Base-by-base conservation (phyloP, 2,888 invertebrate genomes). In the Agriotes lineatus region DNA sequence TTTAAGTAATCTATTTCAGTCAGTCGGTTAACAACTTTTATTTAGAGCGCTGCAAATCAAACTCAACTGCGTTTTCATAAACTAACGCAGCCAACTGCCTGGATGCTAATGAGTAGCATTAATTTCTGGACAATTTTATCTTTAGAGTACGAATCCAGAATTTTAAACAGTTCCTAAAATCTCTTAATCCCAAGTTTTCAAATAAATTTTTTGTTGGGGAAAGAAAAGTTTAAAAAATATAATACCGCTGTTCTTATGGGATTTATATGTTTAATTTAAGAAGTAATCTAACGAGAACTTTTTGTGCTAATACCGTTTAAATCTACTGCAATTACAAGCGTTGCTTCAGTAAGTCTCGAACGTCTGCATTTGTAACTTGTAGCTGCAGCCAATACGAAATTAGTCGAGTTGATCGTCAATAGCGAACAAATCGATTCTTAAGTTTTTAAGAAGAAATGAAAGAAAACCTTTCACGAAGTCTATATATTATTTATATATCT, bases 111-210 rank as follows among this genome's bases (percentile, higher is more conserved):
- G 54, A 54, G 35, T 22, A n/a, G 35, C 35, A 37, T 37, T 67
- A 48, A 52, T 60, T 67, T 67, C 56, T 56, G 33, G 48, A 62
- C 39, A 52, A 63, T 54, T 63, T 63, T 35, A 56, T 63, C 63
- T 54, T 63, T 44, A 18, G 30, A 45, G 12, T 20, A 63, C 19
- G 25, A 5, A 42, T 35, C 52, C 9, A 33, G 63, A 63, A 63
- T 63, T 54, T 56, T 63, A 63, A 63, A 14, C n/a, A 56, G 56
- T 33, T 19, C 37, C 9, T 10, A 22, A 56, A 56, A 39, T 56
- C 56, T 56, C 19, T 39, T 56, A 56, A 56, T 56, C 35, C 10
- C 39, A 5, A 56, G 39, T 56, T 56, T 56, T 20, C 20, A 19
- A 56, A 37, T 37, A 56, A 52, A 33, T 56, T 52, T 56, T 56